Percentiles rank a stretch among this genome's conserved stretches.
Conservation (phyloP, 2,888 invertebrate genomes). For the Mallateleia sp. region DNA sequence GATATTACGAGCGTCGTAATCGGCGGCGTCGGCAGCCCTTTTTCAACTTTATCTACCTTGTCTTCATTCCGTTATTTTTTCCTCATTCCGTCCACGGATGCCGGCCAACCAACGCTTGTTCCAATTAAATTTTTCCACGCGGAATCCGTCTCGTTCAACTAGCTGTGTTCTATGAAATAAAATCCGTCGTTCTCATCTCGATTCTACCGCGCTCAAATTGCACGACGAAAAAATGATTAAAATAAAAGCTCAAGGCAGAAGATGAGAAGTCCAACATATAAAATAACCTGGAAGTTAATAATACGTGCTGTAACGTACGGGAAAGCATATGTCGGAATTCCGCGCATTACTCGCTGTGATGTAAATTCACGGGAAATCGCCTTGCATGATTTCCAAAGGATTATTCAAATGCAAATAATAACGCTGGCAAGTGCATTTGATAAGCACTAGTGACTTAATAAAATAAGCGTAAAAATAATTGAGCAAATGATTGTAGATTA, state of each 20-base stretch:
- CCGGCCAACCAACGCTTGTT: conserved; percentile 69
- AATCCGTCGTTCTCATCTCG: conserved; percentile 70
- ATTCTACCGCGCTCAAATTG: conserved; percentile 61
- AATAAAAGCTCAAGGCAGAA: conserved; percentile 51
- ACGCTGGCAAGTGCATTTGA: background rate
- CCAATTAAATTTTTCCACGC: conserved; percentile 80
- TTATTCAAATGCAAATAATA: background rate
- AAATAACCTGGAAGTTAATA: conserved; percentile 59
- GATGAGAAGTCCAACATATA: conserved; percentile 54
- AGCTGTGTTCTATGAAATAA: conserved; percentile 73
- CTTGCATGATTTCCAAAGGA: background rate
- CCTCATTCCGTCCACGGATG: conserved; percentile 42
- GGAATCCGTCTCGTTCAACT: conserved; percentile 75
- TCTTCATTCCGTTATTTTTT: conserved; percentile 60
- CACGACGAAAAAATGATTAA: conserved; percentile 61
- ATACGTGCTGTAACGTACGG: conserved; percentile 34
- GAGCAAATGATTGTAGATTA: background rate
- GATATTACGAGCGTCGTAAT: conserved; percentile 56
- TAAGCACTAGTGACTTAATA: background rate
- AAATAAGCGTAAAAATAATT: conserved; percentile 7
- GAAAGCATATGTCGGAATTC: conserved; percentile 20
- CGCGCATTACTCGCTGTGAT: conserved; percentile 4
- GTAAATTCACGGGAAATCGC: conserved; percentile 7
- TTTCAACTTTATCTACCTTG: conserved; percentile 64
- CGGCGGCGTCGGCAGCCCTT: conserved; percentile 52